These are phyloP conservation scores for Erythrocercus mccallii DNA, from an alignment of 2,113 vertebrate species.

Conservation along the genomic window DNA sequence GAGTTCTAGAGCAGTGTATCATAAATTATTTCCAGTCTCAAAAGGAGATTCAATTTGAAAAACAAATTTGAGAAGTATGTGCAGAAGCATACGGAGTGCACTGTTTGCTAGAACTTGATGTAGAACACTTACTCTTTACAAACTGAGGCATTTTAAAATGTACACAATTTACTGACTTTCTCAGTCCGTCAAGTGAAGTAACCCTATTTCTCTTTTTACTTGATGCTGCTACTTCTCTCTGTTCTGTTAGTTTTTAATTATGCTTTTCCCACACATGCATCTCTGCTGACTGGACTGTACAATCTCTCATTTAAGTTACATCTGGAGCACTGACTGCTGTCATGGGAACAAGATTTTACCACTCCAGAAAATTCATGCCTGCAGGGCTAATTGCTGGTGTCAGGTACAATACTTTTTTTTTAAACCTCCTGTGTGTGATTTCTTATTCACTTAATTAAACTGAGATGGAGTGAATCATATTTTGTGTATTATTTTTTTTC, in stretches of 20 bases:
- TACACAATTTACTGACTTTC: neutral
- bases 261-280: neutral
- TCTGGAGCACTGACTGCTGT: slow-evolving; percentile 85
- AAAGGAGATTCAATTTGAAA: neutral
- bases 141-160: neutral
- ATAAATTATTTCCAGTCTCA: neutral
- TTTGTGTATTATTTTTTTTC: neutral
- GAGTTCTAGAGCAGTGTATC: neutral
- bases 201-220: neutral
- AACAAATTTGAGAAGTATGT: neutral
- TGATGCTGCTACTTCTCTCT: neutral
- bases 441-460: neutral
- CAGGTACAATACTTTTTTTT: slow-evolving; percentile 75
- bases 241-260: neutral
- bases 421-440: neutral
- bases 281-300: neutral
- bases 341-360: slow-evolving; percentile 93
- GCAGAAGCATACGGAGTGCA: neutral
- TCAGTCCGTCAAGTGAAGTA: neutral
- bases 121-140: neutral
- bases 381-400: slow-evolving; percentile 90
- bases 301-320: slow-evolving; percentile 74
- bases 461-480: neutral
- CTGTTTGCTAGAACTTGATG: neutral
- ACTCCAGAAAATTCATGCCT: slow-evolving; percentile 92